phyloP scores from a whole-genome alignment of 2,113 vertebrate species.

The Arenaria interpres region DNA sequence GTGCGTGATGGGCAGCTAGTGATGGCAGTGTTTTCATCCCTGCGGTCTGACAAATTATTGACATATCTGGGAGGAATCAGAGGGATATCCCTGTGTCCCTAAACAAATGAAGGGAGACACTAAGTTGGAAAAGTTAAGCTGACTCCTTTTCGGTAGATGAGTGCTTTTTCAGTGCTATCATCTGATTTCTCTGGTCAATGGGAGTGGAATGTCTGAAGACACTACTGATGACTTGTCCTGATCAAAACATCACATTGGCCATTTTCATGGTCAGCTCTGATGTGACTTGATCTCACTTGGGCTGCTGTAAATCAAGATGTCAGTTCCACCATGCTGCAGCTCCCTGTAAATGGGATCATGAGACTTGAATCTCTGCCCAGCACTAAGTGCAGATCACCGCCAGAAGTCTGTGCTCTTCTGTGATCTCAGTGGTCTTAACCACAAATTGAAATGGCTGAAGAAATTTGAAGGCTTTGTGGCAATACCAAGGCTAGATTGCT shows the following conservation, averaged over 20 bases:
- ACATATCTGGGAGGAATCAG: background rate
- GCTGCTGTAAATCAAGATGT: background rate
- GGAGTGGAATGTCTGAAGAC: background rate
- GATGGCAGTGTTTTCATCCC: background rate
- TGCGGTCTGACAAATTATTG: background rate
- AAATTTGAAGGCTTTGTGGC: background rate
- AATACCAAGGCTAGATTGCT: background rate
- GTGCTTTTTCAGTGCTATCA: background rate
- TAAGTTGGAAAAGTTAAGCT: background rate
- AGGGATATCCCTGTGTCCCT: background rate
- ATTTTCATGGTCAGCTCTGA: background rate
- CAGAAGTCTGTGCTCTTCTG: background rate
- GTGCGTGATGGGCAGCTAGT: background rate
- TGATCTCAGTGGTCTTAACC: background rate
- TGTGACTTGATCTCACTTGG: background rate
- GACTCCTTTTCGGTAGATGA: background rate
- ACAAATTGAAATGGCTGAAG: background rate
- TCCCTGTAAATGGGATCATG: background rate
- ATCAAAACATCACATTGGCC: background rate
- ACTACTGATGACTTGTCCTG: background rate
- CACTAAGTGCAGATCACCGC: background rate
- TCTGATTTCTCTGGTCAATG: background rate
- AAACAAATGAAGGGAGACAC: background rate
- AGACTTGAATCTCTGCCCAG: background rate
- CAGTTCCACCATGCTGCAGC: background rate